These are phyloP conservation scores for Sesamia nonagrioides DNA, from an alignment of 1,140 invertebrate species.

Conservation along the genomic window DNA sequence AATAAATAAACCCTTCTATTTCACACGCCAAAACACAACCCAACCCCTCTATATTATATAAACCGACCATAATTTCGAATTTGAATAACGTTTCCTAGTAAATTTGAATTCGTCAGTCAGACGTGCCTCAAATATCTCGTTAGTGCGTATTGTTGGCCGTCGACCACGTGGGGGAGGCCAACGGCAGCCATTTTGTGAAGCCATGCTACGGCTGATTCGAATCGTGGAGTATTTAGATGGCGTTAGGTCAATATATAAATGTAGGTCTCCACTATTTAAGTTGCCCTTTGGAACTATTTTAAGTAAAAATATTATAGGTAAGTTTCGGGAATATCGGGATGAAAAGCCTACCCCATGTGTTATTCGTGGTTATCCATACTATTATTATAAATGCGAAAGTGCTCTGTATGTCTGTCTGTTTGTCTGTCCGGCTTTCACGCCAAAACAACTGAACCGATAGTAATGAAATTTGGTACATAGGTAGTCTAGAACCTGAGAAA, in stretches of 20 bases:
- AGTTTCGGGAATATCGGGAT: too few relatives aligned
- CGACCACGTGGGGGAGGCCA: conserved; percentile 10
- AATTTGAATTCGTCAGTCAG: conserved; percentile 22
- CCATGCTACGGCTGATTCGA: background rate
- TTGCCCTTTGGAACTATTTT: too few relatives aligned
- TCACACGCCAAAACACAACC: background rate
- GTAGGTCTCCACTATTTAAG: background rate
- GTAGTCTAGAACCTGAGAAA: too few relatives aligned
- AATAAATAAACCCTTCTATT: background rate
- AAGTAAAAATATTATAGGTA: too few relatives aligned
- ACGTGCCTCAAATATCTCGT: conserved; percentile 36
- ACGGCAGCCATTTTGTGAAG: conserved; percentile 8
- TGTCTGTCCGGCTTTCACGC: too few relatives aligned
- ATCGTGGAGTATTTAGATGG: background rate
- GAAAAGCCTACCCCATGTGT: too few relatives aligned
- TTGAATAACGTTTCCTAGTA: conserved; percentile 21
- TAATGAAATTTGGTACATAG: too few relatives aligned
- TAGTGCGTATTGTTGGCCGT: conserved; percentile 18
- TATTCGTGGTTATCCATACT: too few relatives aligned
- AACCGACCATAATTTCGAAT: conserved; percentile 15
- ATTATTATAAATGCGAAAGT: too few relatives aligned
- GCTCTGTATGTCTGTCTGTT: too few relatives aligned
- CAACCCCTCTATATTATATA: background rate
- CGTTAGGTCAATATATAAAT: background rate
- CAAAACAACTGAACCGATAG: too few relatives aligned